These are phyloP conservation scores for Galerucella pusilla DNA, from an alignment of 2,888 invertebrate genomes.

Conservation along the genomic window DNA sequence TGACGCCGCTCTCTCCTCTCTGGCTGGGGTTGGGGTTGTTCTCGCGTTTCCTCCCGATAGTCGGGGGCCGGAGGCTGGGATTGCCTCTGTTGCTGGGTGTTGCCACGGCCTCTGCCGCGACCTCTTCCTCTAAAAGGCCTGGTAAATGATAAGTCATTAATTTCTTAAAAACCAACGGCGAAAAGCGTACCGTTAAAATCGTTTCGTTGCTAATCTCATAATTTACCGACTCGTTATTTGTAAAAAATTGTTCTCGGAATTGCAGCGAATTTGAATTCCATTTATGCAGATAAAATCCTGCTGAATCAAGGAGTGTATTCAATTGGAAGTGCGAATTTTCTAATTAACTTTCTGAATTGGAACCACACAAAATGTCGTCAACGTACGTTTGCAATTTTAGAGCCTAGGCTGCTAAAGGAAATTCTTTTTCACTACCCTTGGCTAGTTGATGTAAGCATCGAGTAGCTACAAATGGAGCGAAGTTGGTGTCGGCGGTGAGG, in stretches of 20 bases:
- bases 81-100: too few relatives aligned
- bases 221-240: not conserved
- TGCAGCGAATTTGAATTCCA: constrained; percentile 21
- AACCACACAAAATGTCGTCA: constrained; percentile 24
- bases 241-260: constrained; percentile 22
- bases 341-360: constrained; percentile 16
- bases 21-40: too few relatives aligned
- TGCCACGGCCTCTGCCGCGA: too few relatives aligned
- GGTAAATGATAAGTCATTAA: too few relatives aligned
- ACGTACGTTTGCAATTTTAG: constrained; percentile 18
- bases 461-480: constrained; percentile 11
- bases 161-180: too few relatives aligned
- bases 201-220: not conserved
- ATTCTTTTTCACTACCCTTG: constrained; percentile 4
- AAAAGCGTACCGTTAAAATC: too few relatives aligned
- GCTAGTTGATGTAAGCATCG: constrained; percentile 25
- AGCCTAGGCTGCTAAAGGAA: constrained; percentile 14
- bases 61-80: too few relatives aligned
- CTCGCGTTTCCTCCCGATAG: too few relatives aligned
- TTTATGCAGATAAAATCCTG: constrained; percentile 26
- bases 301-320: constrained; percentile 17
- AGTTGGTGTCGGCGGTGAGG: not conserved
- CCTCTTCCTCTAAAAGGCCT: too few relatives aligned
- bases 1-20: too few relatives aligned
- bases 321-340: not conserved